These are phyloP conservation scores for Megaustenia siamemsis DNA, from an alignment of 2,888 invertebrate genomes.

Conservation along the genomic window DNA sequence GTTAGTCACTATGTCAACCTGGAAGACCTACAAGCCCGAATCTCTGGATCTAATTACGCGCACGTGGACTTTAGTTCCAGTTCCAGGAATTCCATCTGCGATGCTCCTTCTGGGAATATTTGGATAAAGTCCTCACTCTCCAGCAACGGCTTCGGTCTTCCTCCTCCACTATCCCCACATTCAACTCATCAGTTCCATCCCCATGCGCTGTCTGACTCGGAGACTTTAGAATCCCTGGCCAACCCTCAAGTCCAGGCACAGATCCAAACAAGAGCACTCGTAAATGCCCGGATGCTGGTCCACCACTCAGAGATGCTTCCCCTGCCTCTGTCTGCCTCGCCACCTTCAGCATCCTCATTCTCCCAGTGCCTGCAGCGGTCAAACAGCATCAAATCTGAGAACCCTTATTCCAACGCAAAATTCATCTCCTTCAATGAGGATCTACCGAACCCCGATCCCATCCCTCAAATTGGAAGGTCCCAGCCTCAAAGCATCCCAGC, in stretches of 20 bases:
- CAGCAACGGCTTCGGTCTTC: constrained; percentile 64
- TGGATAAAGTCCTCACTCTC: constrained; percentile 65
- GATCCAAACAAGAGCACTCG: constrained; percentile 85
- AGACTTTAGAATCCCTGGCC: constrained; percentile 83
- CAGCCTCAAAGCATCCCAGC: constrained; percentile 61
- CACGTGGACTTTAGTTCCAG: constrained; percentile 64
- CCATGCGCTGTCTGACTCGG: constrained; percentile 88
- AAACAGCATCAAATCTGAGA: constrained; percentile 86
- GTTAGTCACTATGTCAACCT: constrained; percentile 62
- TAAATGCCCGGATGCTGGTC: constrained; percentile 84
- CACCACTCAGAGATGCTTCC: constrained; percentile 31
- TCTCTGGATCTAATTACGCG: constrained; percentile 59
- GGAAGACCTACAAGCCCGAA: constrained; percentile 60
- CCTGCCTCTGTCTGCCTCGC: constrained; percentile 42
- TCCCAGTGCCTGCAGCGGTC: constrained; percentile 68
- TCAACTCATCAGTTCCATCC: constrained; percentile 41
- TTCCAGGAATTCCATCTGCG: constrained; percentile 52
- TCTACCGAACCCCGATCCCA: constrained; percentile 69
- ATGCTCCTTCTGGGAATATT: constrained; percentile 54
- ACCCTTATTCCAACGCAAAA: constrained; percentile 91
- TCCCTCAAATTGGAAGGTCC: constrained; percentile 66
- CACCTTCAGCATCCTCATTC: constrained; percentile 17
- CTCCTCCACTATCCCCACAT: constrained; percentile 14
- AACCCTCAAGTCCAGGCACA: constrained; percentile 82
- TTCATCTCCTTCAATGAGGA: constrained; percentile 64